Conservation (phyloP, 2,797 vertebrate genomes). For the Antrozous pallidus region DNA sequence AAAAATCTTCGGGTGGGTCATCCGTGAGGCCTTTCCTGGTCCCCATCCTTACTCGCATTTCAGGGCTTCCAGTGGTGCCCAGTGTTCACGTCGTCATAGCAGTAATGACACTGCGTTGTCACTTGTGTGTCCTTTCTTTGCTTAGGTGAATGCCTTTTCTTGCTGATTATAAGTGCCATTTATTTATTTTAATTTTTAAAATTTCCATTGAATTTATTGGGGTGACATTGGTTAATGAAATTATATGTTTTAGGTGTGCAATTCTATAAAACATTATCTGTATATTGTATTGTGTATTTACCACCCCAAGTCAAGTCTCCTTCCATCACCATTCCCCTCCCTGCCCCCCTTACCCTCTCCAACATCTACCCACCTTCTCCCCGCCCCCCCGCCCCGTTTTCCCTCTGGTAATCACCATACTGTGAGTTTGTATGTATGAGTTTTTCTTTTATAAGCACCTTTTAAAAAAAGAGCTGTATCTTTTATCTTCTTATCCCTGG, state of each 20-base stretch:
- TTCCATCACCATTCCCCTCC: not conserved
- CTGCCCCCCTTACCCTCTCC: no score
- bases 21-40: not conserved
- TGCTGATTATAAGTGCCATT: not conserved
- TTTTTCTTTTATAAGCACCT: not conserved
- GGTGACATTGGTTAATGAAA: not conserved
- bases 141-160: not conserved
- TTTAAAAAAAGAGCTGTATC: not conserved
- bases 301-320: not conserved
- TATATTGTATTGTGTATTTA: not conserved
- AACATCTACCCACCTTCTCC: not conserved
- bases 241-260: not conserved
- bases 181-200: not conserved
- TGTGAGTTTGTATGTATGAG: not conserved
- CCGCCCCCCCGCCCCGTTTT: not conserved
- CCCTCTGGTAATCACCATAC: not conserved
- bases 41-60: not conserved
- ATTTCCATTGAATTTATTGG: not conserved
- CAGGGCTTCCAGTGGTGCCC: not conserved
- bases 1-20: not conserved
- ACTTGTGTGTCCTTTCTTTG: not conserved
- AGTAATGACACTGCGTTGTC: not conserved
- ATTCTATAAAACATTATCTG: not conserved
- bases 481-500: not conserved
- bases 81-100: not conserved